phyloP scores from a whole-genome alignment of 2,888 invertebrate genomes.

The Eumerus sabulonum region DNA sequence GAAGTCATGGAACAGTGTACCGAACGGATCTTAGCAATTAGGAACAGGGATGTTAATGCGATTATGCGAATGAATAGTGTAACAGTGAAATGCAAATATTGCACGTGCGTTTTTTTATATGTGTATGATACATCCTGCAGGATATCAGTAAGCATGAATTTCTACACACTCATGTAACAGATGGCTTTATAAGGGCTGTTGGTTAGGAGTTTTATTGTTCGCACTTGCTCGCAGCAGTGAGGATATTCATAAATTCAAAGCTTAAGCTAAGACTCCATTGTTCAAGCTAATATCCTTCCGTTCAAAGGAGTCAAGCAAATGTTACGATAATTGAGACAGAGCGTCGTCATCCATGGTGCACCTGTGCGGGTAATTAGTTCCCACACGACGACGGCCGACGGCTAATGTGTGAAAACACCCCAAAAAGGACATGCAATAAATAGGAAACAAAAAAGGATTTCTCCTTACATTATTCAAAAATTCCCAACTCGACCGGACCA shows the following conservation, averaged over 20 bases:
- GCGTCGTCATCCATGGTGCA: constrained; percentile 36
- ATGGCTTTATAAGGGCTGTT: constrained; percentile 48
- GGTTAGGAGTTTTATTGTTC: constrained; percentile 2
- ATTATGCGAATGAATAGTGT: constrained; percentile 20
- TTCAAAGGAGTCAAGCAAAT: constrained; percentile 35
- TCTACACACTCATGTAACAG: constrained; percentile 53
- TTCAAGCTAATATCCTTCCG: constrained; percentile 17
- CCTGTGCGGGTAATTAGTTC: constrained; percentile 47
- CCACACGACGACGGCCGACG: too few species aligned
- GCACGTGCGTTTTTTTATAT: constrained; percentile 61
- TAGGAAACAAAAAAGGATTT: constrained; percentile 55
- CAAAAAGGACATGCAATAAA: constrained; percentile 40
- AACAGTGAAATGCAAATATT: constrained; percentile 62
- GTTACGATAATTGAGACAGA: constrained; percentile 59
- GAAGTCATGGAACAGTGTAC: constrained; percentile 28
- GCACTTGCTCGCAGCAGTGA: constrained; percentile 26
- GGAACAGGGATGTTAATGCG: constrained; percentile 56
- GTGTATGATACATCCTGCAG: neutral
- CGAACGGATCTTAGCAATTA: constrained; percentile 49
- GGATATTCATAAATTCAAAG: constrained; percentile 47
- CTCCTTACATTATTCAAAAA: constrained; percentile 11
- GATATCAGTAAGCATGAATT: constrained; percentile 14
- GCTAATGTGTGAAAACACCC: constrained; percentile 50
- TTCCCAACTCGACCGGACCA: constrained; percentile 32
- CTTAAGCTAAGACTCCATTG: constrained; percentile 33